Evolutionary conservation across 2,888 invertebrate genomes (phyloP).

Genomic region (Sesamia inferens): DNA sequence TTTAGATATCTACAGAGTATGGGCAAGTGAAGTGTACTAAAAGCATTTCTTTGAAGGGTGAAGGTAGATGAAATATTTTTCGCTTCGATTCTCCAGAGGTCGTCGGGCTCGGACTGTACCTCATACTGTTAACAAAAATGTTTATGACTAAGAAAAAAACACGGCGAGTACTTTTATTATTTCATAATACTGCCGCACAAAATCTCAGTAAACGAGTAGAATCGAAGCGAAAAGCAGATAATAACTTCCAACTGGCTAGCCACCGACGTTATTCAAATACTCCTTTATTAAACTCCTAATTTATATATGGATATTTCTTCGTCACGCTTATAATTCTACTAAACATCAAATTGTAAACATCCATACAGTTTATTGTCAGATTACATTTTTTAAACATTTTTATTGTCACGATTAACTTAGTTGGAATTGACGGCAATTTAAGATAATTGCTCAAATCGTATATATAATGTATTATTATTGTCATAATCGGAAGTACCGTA

Average conservation of each 20-base stretch:
- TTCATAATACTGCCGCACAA: conserved; percentile 46
- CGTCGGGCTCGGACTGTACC: conserved; percentile 76
- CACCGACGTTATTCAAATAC: conserved; percentile 59
- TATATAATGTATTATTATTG: conserved; percentile 79
- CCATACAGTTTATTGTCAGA: conserved; percentile 78
- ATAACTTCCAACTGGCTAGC: conserved; percentile 57
- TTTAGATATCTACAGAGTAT: conserved; percentile 42
- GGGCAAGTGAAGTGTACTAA: conserved; percentile 35
- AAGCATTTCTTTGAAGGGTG: conserved; percentile 42
- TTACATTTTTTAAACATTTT: conserved; percentile 74
- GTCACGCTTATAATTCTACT: conserved; percentile 73
- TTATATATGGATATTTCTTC: conserved; percentile 64
- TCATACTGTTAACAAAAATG: conserved; percentile 66
- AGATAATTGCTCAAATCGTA: conserved; percentile 84
- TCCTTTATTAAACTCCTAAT: conserved; percentile 66
- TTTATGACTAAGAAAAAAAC: conserved; percentile 43
- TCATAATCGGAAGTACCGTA: conserved; percentile 75
- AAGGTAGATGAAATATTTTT: conserved; percentile 54
- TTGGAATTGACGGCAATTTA: conserved; percentile 82
- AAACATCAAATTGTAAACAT: conserved; percentile 81
- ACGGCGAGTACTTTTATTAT: conserved; percentile 41
- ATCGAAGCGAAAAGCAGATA: conserved; percentile 68
- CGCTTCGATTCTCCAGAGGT: conserved; percentile 68
- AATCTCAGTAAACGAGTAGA: conserved; percentile 37
- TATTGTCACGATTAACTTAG: conserved; percentile 72